Base-by-base conservation (phyloP, 2,113 vertebrate species). In the Prunella fulvescens region DNA sequence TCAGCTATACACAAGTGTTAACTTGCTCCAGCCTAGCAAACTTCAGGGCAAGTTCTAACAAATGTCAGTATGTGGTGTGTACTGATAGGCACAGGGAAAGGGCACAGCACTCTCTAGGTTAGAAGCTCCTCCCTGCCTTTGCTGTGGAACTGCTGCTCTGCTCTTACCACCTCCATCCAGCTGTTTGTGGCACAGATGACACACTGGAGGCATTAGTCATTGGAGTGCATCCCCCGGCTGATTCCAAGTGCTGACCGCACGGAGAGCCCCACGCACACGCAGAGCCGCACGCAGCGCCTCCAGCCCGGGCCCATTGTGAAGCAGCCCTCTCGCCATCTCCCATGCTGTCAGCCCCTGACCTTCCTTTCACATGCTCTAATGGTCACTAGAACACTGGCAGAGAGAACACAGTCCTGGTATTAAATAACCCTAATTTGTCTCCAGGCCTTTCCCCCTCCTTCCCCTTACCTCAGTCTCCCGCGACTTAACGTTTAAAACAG, bases 401-500 rank as follows among this genome's bases (percentile, higher is more conserved):
- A 90, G 65, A 60, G 86, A 91, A 87, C 77, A 78, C 33, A 50
- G 86, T 56, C 7, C 12, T 2, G 6, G 28, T 65, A 91, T 83
- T 85, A 80, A 95, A 92, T 31, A 71, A 88, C 82, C 57, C 79
- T 81, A 57, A 93, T 86, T 96, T 66, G 62, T 91, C 89, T 93
- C 73, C 85, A 93, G 60, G 84, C 87, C 37, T 73, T 86, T 93
- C 81, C 89, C 77, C 73, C 86, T 93, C 92, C 91, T 86, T 87
- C 79, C 62, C 56, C 37, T 65, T 24, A 7, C 92, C 83, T 86
- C 23, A 3, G 64, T 79, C 87, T 93, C 91, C 78, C 4, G 62
- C 44, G 4, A 94, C 90, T 95, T 97, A 96, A 96, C 95, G 48
- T 81, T 96, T 89, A 96, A 97, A 92, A 91, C 97, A 98, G 98